Percentiles rank a stretch among this genome's conserved stretches.
Conservation (phyloP, 2,113 vertebrate species). For the Haliaeetus leucogaster region DNA sequence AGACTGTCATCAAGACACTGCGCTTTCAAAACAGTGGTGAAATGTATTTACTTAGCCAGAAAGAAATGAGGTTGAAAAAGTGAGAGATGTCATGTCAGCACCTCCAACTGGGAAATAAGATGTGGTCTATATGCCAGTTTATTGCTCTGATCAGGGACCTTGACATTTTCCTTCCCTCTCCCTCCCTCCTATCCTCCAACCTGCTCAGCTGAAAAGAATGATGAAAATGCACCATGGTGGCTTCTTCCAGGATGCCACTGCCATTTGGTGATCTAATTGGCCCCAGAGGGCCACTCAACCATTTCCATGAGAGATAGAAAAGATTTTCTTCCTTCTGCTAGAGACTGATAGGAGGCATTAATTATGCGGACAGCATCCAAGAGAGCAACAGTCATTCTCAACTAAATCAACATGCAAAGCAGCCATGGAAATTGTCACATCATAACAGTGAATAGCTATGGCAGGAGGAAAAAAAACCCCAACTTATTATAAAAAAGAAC, state of each 20-base stretch:
- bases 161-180: background rate
- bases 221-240: conserved; percentile 6
- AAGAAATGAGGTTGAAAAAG: conserved; percentile 9
- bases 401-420: conserved; percentile 26
- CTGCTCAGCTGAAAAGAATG: background rate
- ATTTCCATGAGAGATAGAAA: conserved; percentile 43
- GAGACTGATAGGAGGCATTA: conserved; percentile 18
- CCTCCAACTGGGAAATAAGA: conserved; percentile 2
- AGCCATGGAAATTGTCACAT: background rate
- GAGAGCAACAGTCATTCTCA: background rate
- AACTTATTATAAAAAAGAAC: background rate
- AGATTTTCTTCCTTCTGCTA: conserved; percentile 25
- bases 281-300: conserved; percentile 32
- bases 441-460: background rate
- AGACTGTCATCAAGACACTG: background rate
- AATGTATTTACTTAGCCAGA: conserved; percentile 3
- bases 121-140: background rate
- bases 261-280: conserved; percentile 55
- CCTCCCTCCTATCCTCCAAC: background rate
- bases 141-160: conserved; percentile 1
- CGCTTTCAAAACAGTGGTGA: background rate
- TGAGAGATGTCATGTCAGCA: background rate
- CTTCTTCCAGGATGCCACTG: conserved; percentile 31
- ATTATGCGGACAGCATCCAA: background rate
- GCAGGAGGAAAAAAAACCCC: background rate